Conservation (phyloP, 2,888 invertebrate species). For the Macrosoma leucophasiata region DNA sequence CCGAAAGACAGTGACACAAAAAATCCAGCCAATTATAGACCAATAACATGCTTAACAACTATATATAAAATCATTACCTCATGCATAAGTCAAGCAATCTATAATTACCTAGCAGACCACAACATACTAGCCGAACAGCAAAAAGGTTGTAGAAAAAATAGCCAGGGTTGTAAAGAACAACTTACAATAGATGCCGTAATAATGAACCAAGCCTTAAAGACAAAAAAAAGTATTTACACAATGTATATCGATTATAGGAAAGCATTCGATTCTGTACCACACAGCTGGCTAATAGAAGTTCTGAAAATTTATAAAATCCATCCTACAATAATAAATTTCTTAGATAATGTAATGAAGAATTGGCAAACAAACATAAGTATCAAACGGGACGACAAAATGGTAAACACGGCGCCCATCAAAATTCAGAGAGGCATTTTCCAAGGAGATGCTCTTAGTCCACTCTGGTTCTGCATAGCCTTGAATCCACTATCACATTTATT, state of each 20-base stretch:
- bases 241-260: constrained; percentile 27
- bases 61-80: constrained; percentile 11
- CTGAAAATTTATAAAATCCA: constrained; percentile 23
- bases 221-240: constrained; percentile 14
- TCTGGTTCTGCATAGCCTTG: constrained; percentile 1
- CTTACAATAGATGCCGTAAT: constrained; percentile 15
- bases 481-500: background rate
- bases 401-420: constrained; percentile 8
- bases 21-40: constrained; percentile 11
- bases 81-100: constrained; percentile 4
- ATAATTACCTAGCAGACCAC: background rate
- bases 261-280: constrained; percentile 25
- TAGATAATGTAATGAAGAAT: too few relatives aligned
- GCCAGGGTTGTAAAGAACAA: constrained; percentile 6
- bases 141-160: constrained; percentile 4
- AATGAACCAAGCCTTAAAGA: constrained; percentile 10
- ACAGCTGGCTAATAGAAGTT: constrained; percentile 22
- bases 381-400: too few relatives aligned
- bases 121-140: constrained; percentile 5
- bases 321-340: too few relatives aligned
- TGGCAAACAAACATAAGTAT: background rate
- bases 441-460: constrained; percentile 6
- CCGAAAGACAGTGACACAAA: constrained; percentile 8
- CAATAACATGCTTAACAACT: constrained; percentile 10
- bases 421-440: constrained; percentile 18